phyloP scores from a whole-genome alignment of 2,113 vertebrate genomes.

The Eupsittula cactorum region DNA sequence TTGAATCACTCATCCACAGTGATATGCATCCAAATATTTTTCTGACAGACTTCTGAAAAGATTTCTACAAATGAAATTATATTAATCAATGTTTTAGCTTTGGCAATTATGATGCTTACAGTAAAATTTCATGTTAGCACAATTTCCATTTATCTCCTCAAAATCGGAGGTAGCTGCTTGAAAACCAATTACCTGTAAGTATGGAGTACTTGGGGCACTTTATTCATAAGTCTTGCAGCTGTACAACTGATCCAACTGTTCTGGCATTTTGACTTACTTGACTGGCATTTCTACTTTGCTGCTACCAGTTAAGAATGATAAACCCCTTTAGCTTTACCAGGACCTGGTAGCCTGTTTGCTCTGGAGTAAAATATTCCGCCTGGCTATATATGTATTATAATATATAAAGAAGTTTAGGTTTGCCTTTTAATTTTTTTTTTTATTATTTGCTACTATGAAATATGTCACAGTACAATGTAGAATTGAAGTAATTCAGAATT shows the following conservation, averaged over 20 bases:
- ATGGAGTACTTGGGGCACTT: neutral
- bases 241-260: neutral
- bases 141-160: neutral
- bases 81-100: neutral
- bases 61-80: neutral
- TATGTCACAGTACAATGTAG: neutral
- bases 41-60: neutral
- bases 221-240: neutral
- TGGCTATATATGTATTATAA: neutral
- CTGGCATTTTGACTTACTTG: neutral
- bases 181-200: neutral
- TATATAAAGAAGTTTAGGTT: neutral
- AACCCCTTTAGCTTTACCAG: neutral
- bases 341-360: neutral
- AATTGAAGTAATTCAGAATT: neutral
- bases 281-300: neutral
- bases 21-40: neutral
- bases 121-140: neutral
- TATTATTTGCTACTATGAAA: neutral
- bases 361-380: neutral
- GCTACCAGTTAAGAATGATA: neutral
- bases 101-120: neutral
- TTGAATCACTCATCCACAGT: neutral
- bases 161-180: neutral
- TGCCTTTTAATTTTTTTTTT: neutral